Base-by-base conservation (phyloP, 2,113 vertebrate species). In the Chascanopsetta lugubris region DNA sequence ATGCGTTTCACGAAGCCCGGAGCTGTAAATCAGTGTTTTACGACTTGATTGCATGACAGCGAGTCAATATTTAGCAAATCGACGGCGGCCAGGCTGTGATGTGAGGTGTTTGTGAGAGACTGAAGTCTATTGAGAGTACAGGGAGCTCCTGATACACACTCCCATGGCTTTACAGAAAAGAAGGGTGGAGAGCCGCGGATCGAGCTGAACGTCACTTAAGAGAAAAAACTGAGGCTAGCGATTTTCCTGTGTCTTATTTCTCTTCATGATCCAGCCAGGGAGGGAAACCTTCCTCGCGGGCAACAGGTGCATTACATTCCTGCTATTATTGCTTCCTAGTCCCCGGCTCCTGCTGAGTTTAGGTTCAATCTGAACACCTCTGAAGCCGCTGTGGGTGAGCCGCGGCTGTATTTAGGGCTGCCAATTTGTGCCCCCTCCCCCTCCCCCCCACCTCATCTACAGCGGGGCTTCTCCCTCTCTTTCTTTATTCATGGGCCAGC, bases 261-360 rank as follows among this genome's bases (percentile, higher is more conserved):
- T 50, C 50, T 79, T 80, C 67, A 79, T 82, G 63, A 80, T 65
- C 30, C 26, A 24, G 46, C 58, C 46, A 47, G 8, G 6, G 29
- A 59, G 43, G 38, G 54, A 64, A 30, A 48, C 67, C 32, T 81
- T 64, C 69, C 80, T 64, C 45, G 46, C 43, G 64, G 65, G 65
- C 71, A 80, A 66, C 75, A 83, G 82, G 80, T 86, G 71, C 71
- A 62, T 58, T 53, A 0, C 63, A 79, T 67, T 79, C 51, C 68
- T 65, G 46, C 30, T 71, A 32, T 78, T 83, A 76, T 83, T 81
- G 34, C 69, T 75, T 79, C 55, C 9, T 12, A 48, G 45, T 62
- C 36, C 34, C n/a, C n/a, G 54, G 17, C 24, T 74, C 18, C 38
- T 53, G 29, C 63, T 61, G 12, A 61, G 74, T 70, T 79, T 13